A percentile compares a stretch with the other conserved stretches of the same genome.
Conservation (phyloP, 2,113 vertebrate genomes). For the Centrocercus urophasianus region DNA sequence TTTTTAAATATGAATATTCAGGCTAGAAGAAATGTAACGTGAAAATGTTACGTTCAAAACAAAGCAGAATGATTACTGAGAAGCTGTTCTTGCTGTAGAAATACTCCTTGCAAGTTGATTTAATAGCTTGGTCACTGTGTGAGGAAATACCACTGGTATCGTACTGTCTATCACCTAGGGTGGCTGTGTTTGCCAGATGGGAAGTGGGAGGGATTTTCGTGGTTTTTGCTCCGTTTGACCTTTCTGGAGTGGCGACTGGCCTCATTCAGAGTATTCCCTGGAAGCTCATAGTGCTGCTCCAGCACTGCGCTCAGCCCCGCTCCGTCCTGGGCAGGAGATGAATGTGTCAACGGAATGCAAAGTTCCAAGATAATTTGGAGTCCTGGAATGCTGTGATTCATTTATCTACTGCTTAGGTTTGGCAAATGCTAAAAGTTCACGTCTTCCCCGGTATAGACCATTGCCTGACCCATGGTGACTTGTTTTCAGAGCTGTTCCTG, state of each 20-base stretch:
- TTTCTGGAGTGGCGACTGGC: background rate
- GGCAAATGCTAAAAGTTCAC: background rate
- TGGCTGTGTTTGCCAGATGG: background rate
- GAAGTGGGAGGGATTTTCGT: background rate
- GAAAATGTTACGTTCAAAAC: slow-evolving; percentile 63
- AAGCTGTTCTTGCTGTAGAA: slow-evolving; percentile 44
- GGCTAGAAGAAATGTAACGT: background rate
- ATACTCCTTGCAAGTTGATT: slow-evolving; percentile 30
- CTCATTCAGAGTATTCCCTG: background rate
- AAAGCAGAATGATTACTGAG: slow-evolving; percentile 56
- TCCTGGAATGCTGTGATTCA: slow-evolving; percentile 34
- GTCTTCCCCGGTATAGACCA: slow-evolving; percentile 7
- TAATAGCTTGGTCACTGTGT: background rate
- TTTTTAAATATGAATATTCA: slow-evolving; percentile 41
- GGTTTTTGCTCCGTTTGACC: rapidly evolving
- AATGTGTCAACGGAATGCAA: background rate
- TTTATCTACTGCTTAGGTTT: slow-evolving; percentile 38
- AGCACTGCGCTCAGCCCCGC: background rate
- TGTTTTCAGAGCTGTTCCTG: slow-evolving; percentile 34
- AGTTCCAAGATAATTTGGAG: slow-evolving; percentile 44
- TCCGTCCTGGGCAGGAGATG: slow-evolving; percentile 32
- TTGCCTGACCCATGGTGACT: slow-evolving; percentile 46
- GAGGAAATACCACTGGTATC: background rate
- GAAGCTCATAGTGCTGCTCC: background rate
- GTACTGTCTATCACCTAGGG: rapidly evolving